phyloP scores from a whole-genome alignment of 1,140 invertebrate genomes.

The Phthorimaea operculella region DNA sequence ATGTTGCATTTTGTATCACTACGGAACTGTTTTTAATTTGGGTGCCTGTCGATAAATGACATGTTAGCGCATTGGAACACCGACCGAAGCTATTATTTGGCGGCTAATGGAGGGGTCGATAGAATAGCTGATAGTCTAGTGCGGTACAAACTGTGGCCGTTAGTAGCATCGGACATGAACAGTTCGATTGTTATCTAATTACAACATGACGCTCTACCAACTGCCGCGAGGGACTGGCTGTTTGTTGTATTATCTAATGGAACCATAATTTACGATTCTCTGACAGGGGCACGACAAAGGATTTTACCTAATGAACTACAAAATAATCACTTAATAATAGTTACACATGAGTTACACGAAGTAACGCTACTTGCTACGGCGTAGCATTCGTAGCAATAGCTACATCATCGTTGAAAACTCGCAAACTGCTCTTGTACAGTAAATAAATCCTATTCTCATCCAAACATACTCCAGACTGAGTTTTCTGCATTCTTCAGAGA shows the following conservation, averaged over 20 bases:
- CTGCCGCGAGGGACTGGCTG: conserved; percentile 33
- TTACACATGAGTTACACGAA: too few relatives aligned
- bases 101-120: conserved; percentile 19
- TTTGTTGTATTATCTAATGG: conserved; percentile 33
- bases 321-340: too few relatives aligned
- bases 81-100: conserved; percentile 18
- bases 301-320: not conserved
- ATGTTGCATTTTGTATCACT: conserved; percentile 41
- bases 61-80: conserved; percentile 10
- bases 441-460: too few relatives aligned
- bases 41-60: conserved; percentile 2
- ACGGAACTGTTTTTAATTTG: not conserved
- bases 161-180: conserved; percentile 45
- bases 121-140: conserved; percentile 20
- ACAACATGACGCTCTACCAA: conserved; percentile 35
- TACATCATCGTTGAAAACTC: too few relatives aligned
- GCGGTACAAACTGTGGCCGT: conserved; percentile 24
- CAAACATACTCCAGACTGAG: too few relatives aligned
- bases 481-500: too few relatives aligned
- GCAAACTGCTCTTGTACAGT: too few relatives aligned
- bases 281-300: conserved; percentile 17
- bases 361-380: too few relatives aligned
- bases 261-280: conserved; percentile 21
- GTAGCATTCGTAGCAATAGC: too few relatives aligned
- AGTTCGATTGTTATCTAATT: conserved; percentile 58